Base-by-base conservation (phyloP, 2,888 invertebrate genomes). In the Cantharis nigra region DNA sequence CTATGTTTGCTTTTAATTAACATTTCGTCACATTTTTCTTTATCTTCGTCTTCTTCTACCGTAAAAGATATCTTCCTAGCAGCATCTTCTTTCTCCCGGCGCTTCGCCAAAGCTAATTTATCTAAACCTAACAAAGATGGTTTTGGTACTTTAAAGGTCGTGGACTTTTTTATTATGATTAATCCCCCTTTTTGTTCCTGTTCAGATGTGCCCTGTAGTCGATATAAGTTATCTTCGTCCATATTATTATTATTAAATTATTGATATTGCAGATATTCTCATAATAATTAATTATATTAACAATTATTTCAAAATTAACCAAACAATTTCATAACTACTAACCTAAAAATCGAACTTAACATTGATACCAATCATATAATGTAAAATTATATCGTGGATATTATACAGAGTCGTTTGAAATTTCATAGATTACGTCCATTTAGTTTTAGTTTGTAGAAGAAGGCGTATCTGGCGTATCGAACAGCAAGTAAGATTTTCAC, bases 101-200 rank as follows among this genome's bases (percentile, higher is more conserved):
- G 91, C 81, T 94, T 93, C 73, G 92, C 91, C n/a, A 93, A 95
- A 16, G 97, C 97, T 79, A 97, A 89, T 87, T 94, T 95, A 87
- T 97, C 97, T 71, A 97, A 89, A 0, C 97, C 97, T 7, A 97
- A 89, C 9, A 95, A 88, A 0, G 97, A 97, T 63, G 92, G 91
- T 84, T 91, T 93, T 0, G 94, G 96, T 72, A 94, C 91, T 88
- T 95, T 96, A 84, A 96, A 95, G 20, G 91, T 91, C n/a, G 89
- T 89, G 2, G 91, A 89, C 87, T 92, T 93, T 88, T 94, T 95
- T 84, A 93, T 93, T 70, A 95, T 90, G 74, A 94, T 90, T 26
- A 96, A 91, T 23, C 95, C 94, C 33, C 94, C 94, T 87, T 90
- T 90, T 82, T 92, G 91, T n/a, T 49, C 49, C n/a, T 49, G 49